Percentiles rank a stretch among this genome's conserved stretches.
Evolutionary conservation across 2,113 vertebrate species (phyloP).

Genomic region (Syngnathus typhle): DNA sequence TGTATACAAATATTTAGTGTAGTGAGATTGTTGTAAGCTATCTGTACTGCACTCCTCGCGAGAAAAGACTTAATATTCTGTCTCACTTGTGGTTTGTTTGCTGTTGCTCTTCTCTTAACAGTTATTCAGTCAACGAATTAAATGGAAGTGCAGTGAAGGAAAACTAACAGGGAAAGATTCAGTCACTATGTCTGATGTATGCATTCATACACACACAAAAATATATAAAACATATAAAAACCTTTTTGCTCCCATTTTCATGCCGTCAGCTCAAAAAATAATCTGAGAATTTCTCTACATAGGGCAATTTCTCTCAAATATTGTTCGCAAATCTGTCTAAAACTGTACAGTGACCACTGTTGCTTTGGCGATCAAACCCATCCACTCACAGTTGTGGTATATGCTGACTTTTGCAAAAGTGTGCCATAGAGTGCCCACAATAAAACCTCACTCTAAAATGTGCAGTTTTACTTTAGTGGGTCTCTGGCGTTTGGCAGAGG

Average conservation of each 20-base stretch:
- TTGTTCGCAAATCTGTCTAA: neutral
- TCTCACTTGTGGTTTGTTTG: no score
- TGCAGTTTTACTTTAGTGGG: neutral
- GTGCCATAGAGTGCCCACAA: neutral
- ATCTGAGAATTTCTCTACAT: neutral
- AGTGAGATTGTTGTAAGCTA: no score
- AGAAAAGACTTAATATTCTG: no score
- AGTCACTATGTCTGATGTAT: neutral
- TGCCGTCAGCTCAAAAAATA: neutral
- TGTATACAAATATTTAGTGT: no score
- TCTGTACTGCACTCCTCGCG: no score
- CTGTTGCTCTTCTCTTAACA: no score
- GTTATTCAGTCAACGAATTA: no score
- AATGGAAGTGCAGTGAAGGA: constrained; percentile 16
- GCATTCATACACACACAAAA: neutral
- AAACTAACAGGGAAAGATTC: constrained; percentile 17
- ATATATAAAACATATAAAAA: neutral
- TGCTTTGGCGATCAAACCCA: neutral
- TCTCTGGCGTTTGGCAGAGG: neutral
- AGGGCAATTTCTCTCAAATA: neutral
- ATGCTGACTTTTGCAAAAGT: neutral
- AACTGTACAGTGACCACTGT: neutral
- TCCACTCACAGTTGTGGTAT: neutral
- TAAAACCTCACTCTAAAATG: neutral
- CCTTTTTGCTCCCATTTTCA: neutral